Evolutionary conservation across 2,113 vertebrate genomes (phyloP), one percentile per base, ranked within the genome.

Genomic region (Actenoides lindsayi): DNA sequence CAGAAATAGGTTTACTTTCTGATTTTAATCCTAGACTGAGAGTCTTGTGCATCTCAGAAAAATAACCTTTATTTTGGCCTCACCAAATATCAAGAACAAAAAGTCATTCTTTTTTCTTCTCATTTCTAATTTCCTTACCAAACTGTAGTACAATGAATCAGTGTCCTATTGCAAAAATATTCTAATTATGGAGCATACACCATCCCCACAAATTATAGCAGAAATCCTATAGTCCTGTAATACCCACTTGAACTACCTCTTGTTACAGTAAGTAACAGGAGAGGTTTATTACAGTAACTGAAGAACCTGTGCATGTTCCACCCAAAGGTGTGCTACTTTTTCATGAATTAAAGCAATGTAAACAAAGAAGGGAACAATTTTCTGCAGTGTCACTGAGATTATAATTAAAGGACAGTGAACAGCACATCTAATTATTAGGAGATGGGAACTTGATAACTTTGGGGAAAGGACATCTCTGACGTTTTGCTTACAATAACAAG

Each of bases 371-470:
- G 62, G 48, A 84, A 84, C 33, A 25, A 63, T 93, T 87, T 96
- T 90, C n/a, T 88, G 54, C 59, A 88, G 54, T 78, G 80, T 84
- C 86, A 89, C n/a, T 56, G 46, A 80, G 54, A 46, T 63, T 70
- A 51, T 96, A 95, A 95, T 96, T 93, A 93, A 86, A 97, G 91
- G 75, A 83, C 82, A 94, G 37, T 0, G 31, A 87, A 60, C 33
- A 73, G 30, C 87, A 88, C 82, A 88, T 71, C 42, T 91, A 94
- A 96, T 97, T 94, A 96, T 80, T 87, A 69, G 69, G 81, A 97
- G 93, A 96, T 96, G 87, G 74, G 82, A 96, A 90, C 93, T 83
- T 86, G 95, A 96, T 96, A 96, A 95, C 84, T 93, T 94, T 91
- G 59, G 59, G 50, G 24, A 93, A 93, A 91, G 71, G 82, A 93